A percentile compares a stretch with the other conserved stretches of the same genome.
These are phyloP conservation scores for Pheosia tremula DNA, from an alignment of 2,888 invertebrate genomes.

Conservation along the genomic window DNA sequence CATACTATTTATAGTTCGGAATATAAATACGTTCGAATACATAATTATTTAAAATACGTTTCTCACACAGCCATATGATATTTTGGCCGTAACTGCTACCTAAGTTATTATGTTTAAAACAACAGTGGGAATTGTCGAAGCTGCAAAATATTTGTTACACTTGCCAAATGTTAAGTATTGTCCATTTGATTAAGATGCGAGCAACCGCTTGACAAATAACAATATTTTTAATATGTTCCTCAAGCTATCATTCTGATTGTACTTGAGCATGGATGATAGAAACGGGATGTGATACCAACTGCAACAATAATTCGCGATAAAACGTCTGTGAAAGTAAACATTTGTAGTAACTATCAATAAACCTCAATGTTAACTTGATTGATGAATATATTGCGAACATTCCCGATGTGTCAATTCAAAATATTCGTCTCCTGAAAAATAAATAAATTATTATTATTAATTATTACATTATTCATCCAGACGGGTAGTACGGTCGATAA, in stretches of 20 bases:
- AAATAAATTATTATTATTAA: too few relatives aligned
- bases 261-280: slow-evolving; percentile 24
- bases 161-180: not conserved
- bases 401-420: slow-evolving; percentile 41
- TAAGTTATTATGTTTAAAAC: slow-evolving; percentile 6
- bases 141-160: not conserved
- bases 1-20: slow-evolving; percentile 11
- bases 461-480: too few relatives aligned
- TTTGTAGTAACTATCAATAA: slow-evolving; percentile 28
- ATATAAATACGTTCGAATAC: slow-evolving; percentile 48
- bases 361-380: slow-evolving; percentile 29
- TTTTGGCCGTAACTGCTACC: slow-evolving; percentile 57
- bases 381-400: slow-evolving; percentile 39
- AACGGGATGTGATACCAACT: slow-evolving; percentile 17
- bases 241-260: slow-evolving; percentile 36
- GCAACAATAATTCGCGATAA: slow-evolving; percentile 22
- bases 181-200: too few relatives aligned
- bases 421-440: slow-evolving; percentile 42
- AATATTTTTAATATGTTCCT: not conserved
- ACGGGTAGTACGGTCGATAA: too few relatives aligned
- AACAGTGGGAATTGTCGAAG: slow-evolving; percentile 10
- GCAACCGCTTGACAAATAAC: too few relatives aligned
- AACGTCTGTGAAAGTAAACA: slow-evolving; percentile 22
- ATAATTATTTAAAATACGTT: slow-evolving; percentile 34
- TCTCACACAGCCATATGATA: slow-evolving; percentile 65